Evolutionary conservation across 2,797 vertebrate species (phyloP), one percentile per base, ranked within the genome.

Genomic region (Crax fasciolata): DNA sequence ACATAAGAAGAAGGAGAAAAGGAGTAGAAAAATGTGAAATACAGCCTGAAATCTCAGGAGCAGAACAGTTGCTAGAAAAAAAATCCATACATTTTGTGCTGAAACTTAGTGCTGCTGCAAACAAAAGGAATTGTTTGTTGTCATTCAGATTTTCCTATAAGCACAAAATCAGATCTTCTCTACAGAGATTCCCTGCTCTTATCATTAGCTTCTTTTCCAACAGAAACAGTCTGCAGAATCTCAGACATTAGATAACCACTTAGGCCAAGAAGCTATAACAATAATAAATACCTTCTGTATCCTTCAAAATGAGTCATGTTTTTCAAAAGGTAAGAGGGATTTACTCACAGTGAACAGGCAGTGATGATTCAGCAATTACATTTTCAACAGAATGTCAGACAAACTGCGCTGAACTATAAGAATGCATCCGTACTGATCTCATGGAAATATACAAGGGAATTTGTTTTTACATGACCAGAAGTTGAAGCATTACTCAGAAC

Each of bases 311-410:
- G 68, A 96, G 68, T 95, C 58, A 83, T 48, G 78, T 79, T 94
- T 49, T 87, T 92, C 82, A 89, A 89, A 96, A 94, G 90, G 92
- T 96, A 87, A 72, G 84, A 72, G 87, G 41, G 65, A 48, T 94
- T 97, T 92, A 67, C 30, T 90, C 78, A 90, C 63, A 94, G 89
- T 62, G 78, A 73, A 79, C 78, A 92, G 75, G 61, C 88, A 85
- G 72, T 58, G 78, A 66, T 96, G 90, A 93, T 71, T 95, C 95
- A 95, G 81, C 89, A 92, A 49, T 87, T 90, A 79, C 41, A 58
- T 90, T 90, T 90, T 93, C 88, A 96, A 63, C 61, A 65, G 72
- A 85, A 65, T 78, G 81, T 90, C 92, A 74, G 25, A 65, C 54
- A 83, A 90, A 90, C 78, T 87, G 88, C 78, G 89, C 11, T 87